Conservation (phyloP, 1,140 invertebrate species). For the Semibalanus balanoides region DNA sequence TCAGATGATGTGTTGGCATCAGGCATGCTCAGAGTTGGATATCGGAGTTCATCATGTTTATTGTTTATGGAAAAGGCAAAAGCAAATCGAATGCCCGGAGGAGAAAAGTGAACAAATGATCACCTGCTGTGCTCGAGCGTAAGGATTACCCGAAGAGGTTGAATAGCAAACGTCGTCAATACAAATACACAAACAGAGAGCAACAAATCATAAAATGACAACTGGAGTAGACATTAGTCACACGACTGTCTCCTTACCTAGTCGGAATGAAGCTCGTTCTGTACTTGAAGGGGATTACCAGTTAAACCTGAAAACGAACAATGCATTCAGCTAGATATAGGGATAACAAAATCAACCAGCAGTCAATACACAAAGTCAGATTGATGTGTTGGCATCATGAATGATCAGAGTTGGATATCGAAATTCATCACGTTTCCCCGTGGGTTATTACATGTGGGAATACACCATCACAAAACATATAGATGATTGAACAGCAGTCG, state of each 20-base stretch:
- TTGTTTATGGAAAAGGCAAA: background rate
- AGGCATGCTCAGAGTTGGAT: background rate
- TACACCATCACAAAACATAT: too few species aligned
- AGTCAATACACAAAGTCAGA: too few species aligned
- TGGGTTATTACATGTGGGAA: too few species aligned
- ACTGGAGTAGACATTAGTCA: background rate
- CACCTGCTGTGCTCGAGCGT: too few species aligned
- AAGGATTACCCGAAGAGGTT: background rate
- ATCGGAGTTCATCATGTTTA: background rate
- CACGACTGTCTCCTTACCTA: too few species aligned
- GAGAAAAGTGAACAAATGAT: background rate
- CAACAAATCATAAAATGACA: background rate
- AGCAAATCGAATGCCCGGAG: background rate
- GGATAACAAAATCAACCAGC: too few species aligned
- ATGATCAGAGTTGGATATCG: slow-evolving; percentile 13
- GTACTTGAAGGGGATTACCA: too few species aligned
- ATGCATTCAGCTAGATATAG: too few species aligned
- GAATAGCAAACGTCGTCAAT: background rate
- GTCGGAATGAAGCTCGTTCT: too few species aligned
- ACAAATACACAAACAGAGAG: background rate
- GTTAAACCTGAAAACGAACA: too few species aligned
- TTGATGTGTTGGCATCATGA: slow-evolving; percentile 14
- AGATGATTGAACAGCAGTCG: too few species aligned
- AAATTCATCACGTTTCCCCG: too few species aligned
- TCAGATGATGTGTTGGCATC: background rate